A percentile compares a stretch with the other conserved stretches of the same genome.
phyloP scores from a whole-genome alignment of 2,113 vertebrate genomes.

The Elephas maximus region DNA sequence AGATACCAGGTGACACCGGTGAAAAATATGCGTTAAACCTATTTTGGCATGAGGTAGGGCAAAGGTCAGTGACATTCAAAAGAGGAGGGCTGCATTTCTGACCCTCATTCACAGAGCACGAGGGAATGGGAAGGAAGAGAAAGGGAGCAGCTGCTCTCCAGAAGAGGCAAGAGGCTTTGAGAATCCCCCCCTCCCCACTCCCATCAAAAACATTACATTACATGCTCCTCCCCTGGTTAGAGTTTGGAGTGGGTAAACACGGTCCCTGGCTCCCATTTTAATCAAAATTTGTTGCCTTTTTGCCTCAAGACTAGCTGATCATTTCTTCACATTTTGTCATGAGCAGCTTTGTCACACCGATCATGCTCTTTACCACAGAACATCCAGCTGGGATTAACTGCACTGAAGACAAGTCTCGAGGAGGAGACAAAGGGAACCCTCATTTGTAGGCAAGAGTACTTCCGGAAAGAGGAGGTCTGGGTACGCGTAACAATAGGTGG shows the following conservation, averaged over 20 bases:
- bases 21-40: not conserved
- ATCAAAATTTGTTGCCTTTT: not conserved
- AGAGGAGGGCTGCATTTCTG: not conserved
- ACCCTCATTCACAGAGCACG: not conserved
- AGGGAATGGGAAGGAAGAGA: not conserved
- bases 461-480: not conserved
- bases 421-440: not conserved
- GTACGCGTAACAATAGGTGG: fast-evolving
- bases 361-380: not conserved
- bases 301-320: not conserved
- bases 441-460: not conserved
- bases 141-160: not conserved
- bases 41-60: not conserved
- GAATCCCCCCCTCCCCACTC: not conserved
- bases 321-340: not conserved
- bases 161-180: not conserved
- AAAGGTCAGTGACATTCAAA: not conserved
- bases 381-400: no score
- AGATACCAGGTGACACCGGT: not conserved
- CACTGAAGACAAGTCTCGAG: not conserved
- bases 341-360: no score
- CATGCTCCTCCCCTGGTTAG: not conserved
- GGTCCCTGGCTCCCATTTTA: no score
- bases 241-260: not conserved
- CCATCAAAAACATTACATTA: not conserved